Evolutionary conservation across 1,140 invertebrate species (phyloP).

Genomic region (Idris sp.): DNA sequence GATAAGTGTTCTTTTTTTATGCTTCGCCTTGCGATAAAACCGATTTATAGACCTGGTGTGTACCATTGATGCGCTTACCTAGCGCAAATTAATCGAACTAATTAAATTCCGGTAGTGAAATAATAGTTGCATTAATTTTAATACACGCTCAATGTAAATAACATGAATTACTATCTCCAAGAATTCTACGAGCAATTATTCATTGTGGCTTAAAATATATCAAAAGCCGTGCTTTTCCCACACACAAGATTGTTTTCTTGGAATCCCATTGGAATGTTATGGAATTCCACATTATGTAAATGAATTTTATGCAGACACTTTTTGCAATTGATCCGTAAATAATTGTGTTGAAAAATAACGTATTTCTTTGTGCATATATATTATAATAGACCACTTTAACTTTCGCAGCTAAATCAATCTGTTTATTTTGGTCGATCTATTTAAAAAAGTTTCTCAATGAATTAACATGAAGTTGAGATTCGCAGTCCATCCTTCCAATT

Average conservation of each 20-base stretch:
- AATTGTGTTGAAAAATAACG: too few relatives aligned
- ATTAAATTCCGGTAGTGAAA: constrained; percentile 54
- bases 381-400: too few relatives aligned
- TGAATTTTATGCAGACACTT: neutral
- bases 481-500: constrained; percentile 19
- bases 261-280: constrained; percentile 23
- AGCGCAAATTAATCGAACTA: constrained; percentile 50
- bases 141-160: constrained; percentile 35
- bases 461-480: constrained; percentile 11
- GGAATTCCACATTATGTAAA: constrained; percentile 34
- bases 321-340: too few relatives aligned
- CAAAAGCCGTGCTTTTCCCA: constrained; percentile 28
- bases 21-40: constrained; percentile 37
- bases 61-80: constrained; percentile 29
- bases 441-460: constrained; percentile 5
- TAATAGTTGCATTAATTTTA: constrained; percentile 57
- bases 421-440: too few relatives aligned
- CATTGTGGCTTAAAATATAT: constrained; percentile 19
- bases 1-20: constrained; percentile 35
- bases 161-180: constrained; percentile 39
- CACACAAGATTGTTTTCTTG: constrained; percentile 40
- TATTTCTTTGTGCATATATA: too few relatives aligned
- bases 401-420: too few relatives aligned
- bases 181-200: constrained; percentile 39
- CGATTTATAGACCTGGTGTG: constrained; percentile 27